Conservation (phyloP, 2,797 vertebrate genomes). For the Arremon aurantiirostris region DNA sequence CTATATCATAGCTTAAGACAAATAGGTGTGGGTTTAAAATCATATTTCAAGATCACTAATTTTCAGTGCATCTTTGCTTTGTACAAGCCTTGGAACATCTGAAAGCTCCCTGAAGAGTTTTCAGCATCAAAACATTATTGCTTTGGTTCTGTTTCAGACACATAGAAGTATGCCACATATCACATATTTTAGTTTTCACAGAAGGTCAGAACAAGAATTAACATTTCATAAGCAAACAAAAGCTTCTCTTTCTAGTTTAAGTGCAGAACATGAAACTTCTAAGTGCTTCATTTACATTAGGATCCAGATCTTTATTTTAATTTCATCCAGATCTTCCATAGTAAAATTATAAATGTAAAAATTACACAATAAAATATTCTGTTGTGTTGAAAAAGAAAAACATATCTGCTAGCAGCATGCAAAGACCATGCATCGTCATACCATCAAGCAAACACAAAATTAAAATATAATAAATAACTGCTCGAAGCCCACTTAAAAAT, state of each 20-base stretch:
- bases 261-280: conserved; percentile 78
- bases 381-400: conserved; percentile 63
- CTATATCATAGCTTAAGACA: conserved; percentile 76
- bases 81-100: conserved; percentile 70
- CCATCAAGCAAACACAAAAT: conserved; percentile 71
- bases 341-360: conserved; percentile 75
- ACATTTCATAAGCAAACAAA: conserved; percentile 72
- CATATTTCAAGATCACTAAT: conserved; percentile 60
- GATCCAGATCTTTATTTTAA: conserved; percentile 71
- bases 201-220: conserved; percentile 72
- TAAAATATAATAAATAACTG: conserved; percentile 79
- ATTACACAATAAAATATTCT: conserved; percentile 72
- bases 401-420: conserved; percentile 80
- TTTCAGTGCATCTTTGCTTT: conserved; percentile 71
- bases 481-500: conserved; percentile 69
- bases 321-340: conserved; percentile 72
- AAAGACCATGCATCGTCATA: conserved; percentile 79
- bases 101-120: conserved; percentile 66
- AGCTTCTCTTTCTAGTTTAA: conserved; percentile 72
- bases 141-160: conserved; percentile 79
- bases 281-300: conserved; percentile 79
- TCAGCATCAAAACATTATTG: conserved; percentile 76
- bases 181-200: conserved; percentile 66
- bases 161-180: conserved; percentile 63
- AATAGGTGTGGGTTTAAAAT: conserved; percentile 70